Conservation (phyloP, 1,140 invertebrate genomes). For the Sarcophaga bullata region DNA sequence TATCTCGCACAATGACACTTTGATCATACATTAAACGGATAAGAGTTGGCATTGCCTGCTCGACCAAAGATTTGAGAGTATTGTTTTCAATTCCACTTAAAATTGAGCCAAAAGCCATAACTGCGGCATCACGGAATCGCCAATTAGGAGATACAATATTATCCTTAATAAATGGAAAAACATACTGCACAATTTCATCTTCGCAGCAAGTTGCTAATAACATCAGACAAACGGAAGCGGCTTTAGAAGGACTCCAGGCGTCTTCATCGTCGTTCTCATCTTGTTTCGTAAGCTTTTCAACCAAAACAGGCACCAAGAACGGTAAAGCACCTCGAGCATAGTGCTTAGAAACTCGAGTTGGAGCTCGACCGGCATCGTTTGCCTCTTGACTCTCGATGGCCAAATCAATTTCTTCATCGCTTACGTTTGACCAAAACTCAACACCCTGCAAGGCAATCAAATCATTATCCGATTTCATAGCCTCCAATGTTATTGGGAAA, state of each 20-base stretch:
- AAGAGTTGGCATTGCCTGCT: conserved; percentile 95
- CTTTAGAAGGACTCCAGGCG: conserved; percentile 99
- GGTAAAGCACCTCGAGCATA: conserved; percentile 97
- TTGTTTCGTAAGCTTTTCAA: conserved; percentile 95
- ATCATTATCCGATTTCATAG: conserved; percentile 97
- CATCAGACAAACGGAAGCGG: conserved; percentile 99
- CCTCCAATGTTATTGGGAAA: conserved; percentile 98
- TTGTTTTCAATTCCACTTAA: conserved; percentile 90
- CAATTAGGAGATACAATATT: conserved; percentile 96
- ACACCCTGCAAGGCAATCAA: conserved; percentile 98
- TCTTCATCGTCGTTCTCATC: conserved; percentile 95
- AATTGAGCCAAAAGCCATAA: conserved; percentile 99
- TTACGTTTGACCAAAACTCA: conserved; percentile 99
- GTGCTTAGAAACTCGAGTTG: conserved; percentile 86
- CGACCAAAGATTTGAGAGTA: conserved; percentile 91
- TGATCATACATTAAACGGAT: conserved; percentile 94
- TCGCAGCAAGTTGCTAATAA: conserved; percentile 96
- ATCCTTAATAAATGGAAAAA: conserved; percentile 96
- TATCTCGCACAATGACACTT: conserved; percentile 94
- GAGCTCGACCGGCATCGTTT: conserved; percentile 88
- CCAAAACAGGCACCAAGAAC: conserved; percentile 93
- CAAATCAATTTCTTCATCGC: conserved; percentile 98
- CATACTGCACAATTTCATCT: conserved; percentile 94
- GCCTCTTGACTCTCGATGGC: conserved; percentile 95
- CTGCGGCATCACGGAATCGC: conserved; percentile 94